Percentiles rank a stretch among this genome's conserved stretches.
Evolutionary conservation across 2,113 vertebrate species (phyloP).

Genomic region (Cyrtonyx montezumae): DNA sequence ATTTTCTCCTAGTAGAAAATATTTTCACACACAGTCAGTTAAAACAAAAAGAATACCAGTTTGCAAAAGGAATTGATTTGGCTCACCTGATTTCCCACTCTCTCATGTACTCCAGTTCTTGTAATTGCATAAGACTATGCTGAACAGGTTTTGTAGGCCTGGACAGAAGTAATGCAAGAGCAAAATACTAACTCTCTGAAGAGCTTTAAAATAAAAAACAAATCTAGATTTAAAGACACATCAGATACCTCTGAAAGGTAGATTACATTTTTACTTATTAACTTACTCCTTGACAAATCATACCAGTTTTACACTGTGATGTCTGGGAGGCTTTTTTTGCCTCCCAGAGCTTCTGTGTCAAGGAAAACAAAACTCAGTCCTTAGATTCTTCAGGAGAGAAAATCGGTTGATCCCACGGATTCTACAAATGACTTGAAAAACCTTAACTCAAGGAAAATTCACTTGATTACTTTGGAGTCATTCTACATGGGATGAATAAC

Average conservation of each 20-base stretch:
- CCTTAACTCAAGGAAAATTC: background rate
- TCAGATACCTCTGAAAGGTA: background rate
- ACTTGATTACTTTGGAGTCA: background rate
- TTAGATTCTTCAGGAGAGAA: background rate
- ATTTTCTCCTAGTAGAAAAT: background rate
- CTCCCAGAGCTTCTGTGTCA: background rate
- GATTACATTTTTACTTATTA: background rate
- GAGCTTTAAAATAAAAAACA: background rate
- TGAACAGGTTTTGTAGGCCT: background rate
- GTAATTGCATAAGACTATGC: background rate
- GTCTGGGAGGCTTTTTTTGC: background rate
- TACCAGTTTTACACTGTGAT: background rate
- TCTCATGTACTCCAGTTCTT: background rate
- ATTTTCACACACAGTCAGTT: background rate
- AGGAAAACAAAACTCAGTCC: background rate
- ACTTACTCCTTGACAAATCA: background rate
- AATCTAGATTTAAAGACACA: background rate
- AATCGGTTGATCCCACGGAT: background rate
- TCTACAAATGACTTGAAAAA: background rate
- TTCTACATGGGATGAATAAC: background rate
- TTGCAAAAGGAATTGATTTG: background rate
- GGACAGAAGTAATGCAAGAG: background rate
- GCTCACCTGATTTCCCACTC: background rate
- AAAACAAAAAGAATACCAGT: background rate
- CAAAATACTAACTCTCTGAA: background rate